These are phyloP conservation scores for Myioborus miniatus DNA, from an alignment of 2,797 vertebrate species.

Conservation along the genomic window DNA sequence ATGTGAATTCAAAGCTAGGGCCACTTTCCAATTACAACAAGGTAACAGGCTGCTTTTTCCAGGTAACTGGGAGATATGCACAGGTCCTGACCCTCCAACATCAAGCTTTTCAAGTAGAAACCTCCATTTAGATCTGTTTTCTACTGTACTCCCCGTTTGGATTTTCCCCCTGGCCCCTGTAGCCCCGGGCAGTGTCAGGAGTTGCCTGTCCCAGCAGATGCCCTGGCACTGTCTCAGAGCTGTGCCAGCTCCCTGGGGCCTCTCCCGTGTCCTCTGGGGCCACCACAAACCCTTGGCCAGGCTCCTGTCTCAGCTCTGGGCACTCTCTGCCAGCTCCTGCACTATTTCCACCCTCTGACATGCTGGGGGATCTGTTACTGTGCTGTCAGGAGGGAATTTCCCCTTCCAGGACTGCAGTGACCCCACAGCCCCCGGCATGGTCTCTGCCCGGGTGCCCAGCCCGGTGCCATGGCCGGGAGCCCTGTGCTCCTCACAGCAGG, in stretches of 20 bases:
- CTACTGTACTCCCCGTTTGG: not conserved
- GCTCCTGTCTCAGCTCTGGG: not conserved
- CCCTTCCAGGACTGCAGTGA: not conserved
- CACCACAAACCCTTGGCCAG: not conserved
- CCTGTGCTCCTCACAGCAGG: not conserved
- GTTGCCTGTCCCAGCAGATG: not conserved
- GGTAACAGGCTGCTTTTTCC: not conserved
- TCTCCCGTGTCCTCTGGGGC: not conserved
- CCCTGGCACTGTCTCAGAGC: not conserved
- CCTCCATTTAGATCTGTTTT: not conserved
- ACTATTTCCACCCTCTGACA: not conserved
- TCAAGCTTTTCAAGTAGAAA: not conserved
- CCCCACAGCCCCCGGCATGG: not conserved
- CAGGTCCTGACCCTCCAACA: not conserved
- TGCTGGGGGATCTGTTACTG: not conserved
- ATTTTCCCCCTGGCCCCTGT: not conserved
- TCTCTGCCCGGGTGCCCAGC: not conserved
- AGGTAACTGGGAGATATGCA: not conserved
- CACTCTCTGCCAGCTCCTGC: no score
- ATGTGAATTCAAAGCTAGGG: not conserved
- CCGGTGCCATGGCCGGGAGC: not conserved
- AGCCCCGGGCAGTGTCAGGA: not conserved
- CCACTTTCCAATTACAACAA: slow-evolving; percentile 33
- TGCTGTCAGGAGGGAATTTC: not conserved
- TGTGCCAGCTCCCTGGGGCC: not conserved